Base-by-base conservation (phyloP, 2,888 invertebrate species). In the Aradus depressus region DNA sequence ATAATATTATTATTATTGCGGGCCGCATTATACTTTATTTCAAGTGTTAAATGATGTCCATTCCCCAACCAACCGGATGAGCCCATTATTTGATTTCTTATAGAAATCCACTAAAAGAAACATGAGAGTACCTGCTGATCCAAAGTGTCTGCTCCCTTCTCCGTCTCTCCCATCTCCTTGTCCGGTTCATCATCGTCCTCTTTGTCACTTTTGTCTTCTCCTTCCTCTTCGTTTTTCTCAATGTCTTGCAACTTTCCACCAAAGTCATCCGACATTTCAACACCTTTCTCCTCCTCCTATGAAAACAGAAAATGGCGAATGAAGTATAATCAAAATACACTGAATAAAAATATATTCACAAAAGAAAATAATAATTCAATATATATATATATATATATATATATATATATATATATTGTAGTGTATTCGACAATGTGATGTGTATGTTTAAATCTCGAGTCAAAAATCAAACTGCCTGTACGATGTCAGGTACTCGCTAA, bases 231-330 rank as follows among this genome's bases (percentile, higher is more conserved):
- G 49, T 80, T 75, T 56, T 80, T 75, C 3, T 86, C 83, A 14
- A 84, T 69, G 63, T 93, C 82, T 65, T 90, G 88, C 51, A 84
- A 68, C 66, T 88, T 83, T 0, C 85, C 89, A 51, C 92, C 92
- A 64, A 97, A 93, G 65, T 97, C 90, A 59, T 95, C 93, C 16
- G 87, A 85, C 91, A 96, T 93, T 62, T 96, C 93, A 49, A 96
- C 81, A 16, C 91, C 92, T 44, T 89, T 84, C 56, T 93, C 88
- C 66, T 89, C 86, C 64, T 93, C 90, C 63, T 69, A 55, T 38
- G 64, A 49, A 52, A 5, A 38, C 1, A 25, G 14, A 6, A 6
- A 14, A 48, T 31, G 16, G 23, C 32, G 4, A 34, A 34, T 34
- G 2, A 3, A 41, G 23, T 1, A 14, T 2, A 43, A 44, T 44